Percentiles rank a stretch among this genome's conserved stretches.
These are phyloP conservation scores for Lycodopsis pacificus DNA, from an alignment of 2,797 vertebrate species.

Conservation along the genomic window DNA sequence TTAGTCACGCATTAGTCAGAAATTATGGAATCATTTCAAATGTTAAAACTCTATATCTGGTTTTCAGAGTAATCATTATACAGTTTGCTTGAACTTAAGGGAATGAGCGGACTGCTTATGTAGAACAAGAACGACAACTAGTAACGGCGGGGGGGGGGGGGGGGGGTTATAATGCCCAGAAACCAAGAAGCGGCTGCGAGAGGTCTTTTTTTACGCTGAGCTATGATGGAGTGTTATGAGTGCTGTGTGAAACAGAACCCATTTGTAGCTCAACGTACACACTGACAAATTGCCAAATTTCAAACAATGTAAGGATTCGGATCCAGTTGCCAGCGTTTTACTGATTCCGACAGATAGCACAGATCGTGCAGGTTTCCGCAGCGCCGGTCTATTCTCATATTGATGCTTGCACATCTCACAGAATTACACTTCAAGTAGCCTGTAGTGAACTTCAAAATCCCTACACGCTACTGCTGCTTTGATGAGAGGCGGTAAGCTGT, in stretches of 20 bases:
- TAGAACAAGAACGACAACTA: slow-evolving; percentile 36
- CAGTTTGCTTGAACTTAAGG: slow-evolving; percentile 70
- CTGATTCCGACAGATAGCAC: slow-evolving; percentile 39
- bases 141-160: slow-evolving; percentile 20
- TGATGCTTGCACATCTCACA: slow-evolving; percentile 24
- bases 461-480: slow-evolving; percentile 48
- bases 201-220: slow-evolving; percentile 34
- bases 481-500: slow-evolving; percentile 48
- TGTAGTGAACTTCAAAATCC: slow-evolving; percentile 43
- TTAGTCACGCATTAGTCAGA: slow-evolving; percentile 84
- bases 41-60: slow-evolving; percentile 80
- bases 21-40: slow-evolving; percentile 83
- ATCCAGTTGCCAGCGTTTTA: slow-evolving; percentile 28
- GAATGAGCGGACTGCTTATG: slow-evolving; percentile 61
- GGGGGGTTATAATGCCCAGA: slow-evolving; percentile 33
- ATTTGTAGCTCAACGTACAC: slow-evolving; percentile 7
- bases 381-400: slow-evolving; percentile 14
- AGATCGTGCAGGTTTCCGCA: slow-evolving; percentile 9
- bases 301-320: slow-evolving; percentile 32
- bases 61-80: slow-evolving; percentile 74
- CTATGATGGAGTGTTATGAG: not conserved
- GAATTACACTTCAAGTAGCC: slow-evolving; percentile 43
- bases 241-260: slow-evolving; percentile 9
- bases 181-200: slow-evolving; percentile 13
- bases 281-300: slow-evolving; percentile 24